These are phyloP conservation scores for Leptodactylus fallax DNA, from an alignment of 2,797 vertebrate species.

Conservation along the genomic window DNA sequence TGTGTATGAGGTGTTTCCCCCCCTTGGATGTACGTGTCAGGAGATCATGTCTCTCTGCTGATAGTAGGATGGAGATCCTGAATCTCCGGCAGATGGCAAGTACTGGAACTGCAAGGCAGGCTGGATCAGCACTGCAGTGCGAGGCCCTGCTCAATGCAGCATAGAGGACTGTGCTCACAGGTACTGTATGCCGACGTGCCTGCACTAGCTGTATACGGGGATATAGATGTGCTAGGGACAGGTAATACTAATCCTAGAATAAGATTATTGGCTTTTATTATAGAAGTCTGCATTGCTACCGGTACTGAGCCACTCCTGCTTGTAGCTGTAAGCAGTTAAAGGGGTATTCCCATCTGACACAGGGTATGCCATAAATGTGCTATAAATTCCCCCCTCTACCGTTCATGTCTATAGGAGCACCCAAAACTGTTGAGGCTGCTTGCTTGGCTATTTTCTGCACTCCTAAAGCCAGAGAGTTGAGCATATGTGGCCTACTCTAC, in stretches of 20 bases:
- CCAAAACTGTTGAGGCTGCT: too few species aligned
- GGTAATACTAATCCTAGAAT: neutral
- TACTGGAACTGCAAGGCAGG: neutral
- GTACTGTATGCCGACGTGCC: neutral
- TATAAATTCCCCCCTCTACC: too few species aligned
- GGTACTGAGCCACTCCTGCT: too few species aligned
- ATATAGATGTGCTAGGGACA: neutral
- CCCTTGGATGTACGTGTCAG: neutral
- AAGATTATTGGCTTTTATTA: too few species aligned
- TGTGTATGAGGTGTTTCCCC: neutral
- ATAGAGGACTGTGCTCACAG: neutral
- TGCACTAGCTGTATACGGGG: neutral
- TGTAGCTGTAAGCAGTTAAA: neutral
- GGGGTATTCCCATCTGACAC: too few species aligned
- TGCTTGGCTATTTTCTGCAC: too few species aligned
- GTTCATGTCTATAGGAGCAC: too few species aligned
- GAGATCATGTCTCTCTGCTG: too few species aligned
- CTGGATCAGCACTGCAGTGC: conserved; percentile 16
- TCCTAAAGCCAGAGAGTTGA: too few species aligned
- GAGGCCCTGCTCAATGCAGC: conserved; percentile 15
- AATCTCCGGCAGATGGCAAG: neutral
- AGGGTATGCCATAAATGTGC: too few species aligned
- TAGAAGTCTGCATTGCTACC: neutral
- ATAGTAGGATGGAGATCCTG: neutral
- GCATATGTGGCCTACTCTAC: too few species aligned